Evolutionary conservation across 2,797 vertebrate species (phyloP), one percentile per base, ranked within the genome.

Genomic region (Microhierax caerulescens): DNA sequence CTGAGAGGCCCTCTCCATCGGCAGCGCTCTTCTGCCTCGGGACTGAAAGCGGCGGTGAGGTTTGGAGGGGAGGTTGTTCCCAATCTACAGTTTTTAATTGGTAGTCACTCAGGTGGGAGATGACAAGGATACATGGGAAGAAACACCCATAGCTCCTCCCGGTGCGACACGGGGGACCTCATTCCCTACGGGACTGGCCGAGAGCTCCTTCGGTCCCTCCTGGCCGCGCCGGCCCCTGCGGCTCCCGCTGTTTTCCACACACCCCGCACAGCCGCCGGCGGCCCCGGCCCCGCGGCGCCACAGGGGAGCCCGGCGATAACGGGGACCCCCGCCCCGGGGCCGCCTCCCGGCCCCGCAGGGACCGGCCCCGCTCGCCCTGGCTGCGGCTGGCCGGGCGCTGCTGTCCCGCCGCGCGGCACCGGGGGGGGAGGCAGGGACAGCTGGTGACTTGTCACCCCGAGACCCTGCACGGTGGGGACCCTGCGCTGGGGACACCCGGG

Each of bases 241-340:
- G 0, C 3, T 28, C 15, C 64, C 1, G 2, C 11, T 0, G 4
- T 18, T 3, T 24, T 9, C 11, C 21, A 8, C 4, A 7, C 57
- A 0, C 34, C 0, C 11, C 21, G 7, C 4, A 7, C 57, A 0
- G 32, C 0, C 2, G 1, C 37, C 11, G 37, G 37, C 12, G 37
- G 37, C 37, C 37, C 37, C 37, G 9, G 37, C 37, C 37, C 37
- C 37, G 37, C 37, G 37, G 37, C 37, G 37, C 75, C 75, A 21
- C 63, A 34, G 70, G 90, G 85, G 93, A 82, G 72, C 34, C 76
- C 85, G 89, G 54, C 54, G 15, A 18, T 60, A 36, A 56, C 28
- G 77, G 90, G 78, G 78, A 63, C 89, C 90, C 90, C 61, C 36
- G 28, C 61, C 18, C 51, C 56, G 56, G 90, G 67, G 67, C 59